Evolutionary conservation across 2,113 vertebrate genomes (phyloP), one percentile per base, ranked within the genome.

Genomic region (Tenrec ecaudatus): DNA sequence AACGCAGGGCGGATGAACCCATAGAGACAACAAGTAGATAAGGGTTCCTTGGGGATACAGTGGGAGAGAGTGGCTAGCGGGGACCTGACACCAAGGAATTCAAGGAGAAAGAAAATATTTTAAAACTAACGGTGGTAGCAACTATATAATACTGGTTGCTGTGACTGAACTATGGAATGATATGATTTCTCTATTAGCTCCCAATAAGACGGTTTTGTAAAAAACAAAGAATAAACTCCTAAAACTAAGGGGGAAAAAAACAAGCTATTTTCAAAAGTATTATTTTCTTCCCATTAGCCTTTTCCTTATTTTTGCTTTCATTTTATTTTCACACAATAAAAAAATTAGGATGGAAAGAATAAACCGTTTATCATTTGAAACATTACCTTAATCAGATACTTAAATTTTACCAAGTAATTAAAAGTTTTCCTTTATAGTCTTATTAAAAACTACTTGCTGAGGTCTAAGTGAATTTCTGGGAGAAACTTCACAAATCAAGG

Each of bases 351-450:
- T 57, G 36, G 57, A 60, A 87, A 33, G 6, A 77, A 36, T 53
- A 75, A 87, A 90, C 47, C 11, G 78, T 38, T 90, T 62, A 69
- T 69, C 47, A 82, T 11, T 43, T 15, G 62, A 79, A n/a, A 19
- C 71, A 90, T 40, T 90, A 73, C 57, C n/a, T 75, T 58, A 40
- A 69, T 16, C 38, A 89, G 31, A 69, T 0, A 53, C 31, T 8
- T 68, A 81, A 92, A 92, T 38, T 73, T 64, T 19, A 82, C n/a
- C 77, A 38, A 15, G 8, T 82, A 17, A 75, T 47, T 78, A 89
- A n/a, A 58, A 79, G 64, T 53, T 53, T 53, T 53, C 47, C 68
- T 89, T 73, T 80, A 62, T 47, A 76, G 31, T 22, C 38, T 86
- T 62, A 27, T 71, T 60, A 75, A 31, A 90, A 17, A 53, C 57